These are phyloP conservation scores for Toxonevra muliebris DNA, from an alignment of 2,888 invertebrate genomes.

Conservation along the genomic window DNA sequence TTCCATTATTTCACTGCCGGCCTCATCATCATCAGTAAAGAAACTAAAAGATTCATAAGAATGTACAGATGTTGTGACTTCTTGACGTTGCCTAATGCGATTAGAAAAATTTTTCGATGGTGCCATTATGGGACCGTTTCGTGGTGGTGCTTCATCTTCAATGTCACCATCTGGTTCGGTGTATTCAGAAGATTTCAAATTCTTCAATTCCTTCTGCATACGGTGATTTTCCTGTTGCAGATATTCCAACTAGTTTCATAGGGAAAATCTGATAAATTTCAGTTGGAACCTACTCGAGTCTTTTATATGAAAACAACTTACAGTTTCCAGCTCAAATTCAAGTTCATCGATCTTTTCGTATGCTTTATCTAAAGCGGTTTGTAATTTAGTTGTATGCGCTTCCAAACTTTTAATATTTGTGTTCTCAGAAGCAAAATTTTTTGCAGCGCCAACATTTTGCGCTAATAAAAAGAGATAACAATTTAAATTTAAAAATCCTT, in stretches of 20 bases:
- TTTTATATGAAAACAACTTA: too few relatives aligned
- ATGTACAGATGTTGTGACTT: conserved; percentile 46
- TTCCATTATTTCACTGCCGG: conserved; percentile 51
- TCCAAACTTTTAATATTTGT: conserved; percentile 40
- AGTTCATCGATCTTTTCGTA: conserved; percentile 62
- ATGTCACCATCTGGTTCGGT: too few relatives aligned
- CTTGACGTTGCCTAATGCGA: conserved; percentile 34
- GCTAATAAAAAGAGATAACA: neutral
- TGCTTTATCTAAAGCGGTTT: conserved; percentile 54
- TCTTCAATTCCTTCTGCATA: conserved; percentile 50
- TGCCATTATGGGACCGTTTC: conserved; percentile 40
- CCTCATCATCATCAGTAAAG: conserved; percentile 44
- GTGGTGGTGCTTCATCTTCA: conserved; percentile 38
- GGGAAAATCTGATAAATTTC: neutral
- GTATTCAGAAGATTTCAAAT: conserved; percentile 40
- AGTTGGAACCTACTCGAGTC: too few relatives aligned
- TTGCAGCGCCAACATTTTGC: neutral
- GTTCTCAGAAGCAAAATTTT: conserved; percentile 22
- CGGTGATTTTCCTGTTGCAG: conserved; percentile 59
- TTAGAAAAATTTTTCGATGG: conserved; percentile 22
- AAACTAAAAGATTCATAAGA: conserved; percentile 42
- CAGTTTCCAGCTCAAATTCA: conserved; percentile 62
- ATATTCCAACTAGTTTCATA: conserved; percentile 49
- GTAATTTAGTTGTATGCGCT: conserved; percentile 44
- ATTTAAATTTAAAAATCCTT: neutral